Evolutionary conservation across 2,888 invertebrate species (phyloP).

Genomic region (Hemistola chrysoprasaria): DNA sequence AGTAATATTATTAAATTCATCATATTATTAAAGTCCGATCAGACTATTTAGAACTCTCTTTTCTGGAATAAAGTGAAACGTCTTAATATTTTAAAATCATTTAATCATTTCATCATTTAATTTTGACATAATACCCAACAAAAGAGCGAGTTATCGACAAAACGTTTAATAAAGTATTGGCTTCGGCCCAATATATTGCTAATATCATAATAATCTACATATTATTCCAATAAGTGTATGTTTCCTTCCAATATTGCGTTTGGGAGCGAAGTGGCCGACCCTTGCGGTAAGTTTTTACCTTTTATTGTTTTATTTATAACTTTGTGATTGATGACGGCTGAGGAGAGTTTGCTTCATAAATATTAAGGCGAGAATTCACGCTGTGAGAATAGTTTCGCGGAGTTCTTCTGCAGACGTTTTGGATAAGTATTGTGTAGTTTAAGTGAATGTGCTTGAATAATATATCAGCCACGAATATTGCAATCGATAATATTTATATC

Average conservation of each 20-base stretch:
- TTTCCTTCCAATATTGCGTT: conserved; percentile 70
- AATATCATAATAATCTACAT: conserved; percentile 79
- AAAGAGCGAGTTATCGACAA: conserved; percentile 49
- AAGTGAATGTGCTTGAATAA: conserved; percentile 14
- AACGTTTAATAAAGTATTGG: conserved; percentile 59
- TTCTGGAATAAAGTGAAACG: background rate
- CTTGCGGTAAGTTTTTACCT: conserved; percentile 76
- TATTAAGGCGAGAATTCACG: conserved; percentile 70
- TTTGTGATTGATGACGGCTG: conserved; percentile 81
- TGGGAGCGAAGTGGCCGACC: conserved; percentile 63
- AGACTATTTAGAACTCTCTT: too few relatives aligned
- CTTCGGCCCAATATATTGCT: conserved; percentile 62
- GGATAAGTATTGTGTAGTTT: conserved; percentile 14
- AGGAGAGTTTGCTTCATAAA: conserved; percentile 76
- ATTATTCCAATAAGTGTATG: conserved; percentile 81
- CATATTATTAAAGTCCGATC: too few relatives aligned
- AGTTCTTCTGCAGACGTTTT: conserved; percentile 18
- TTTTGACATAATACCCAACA: conserved; percentile 1
- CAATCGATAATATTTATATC: too few relatives aligned
- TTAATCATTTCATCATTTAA: too few relatives aligned
- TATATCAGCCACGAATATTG: background rate
- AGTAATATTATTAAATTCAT: too few relatives aligned
- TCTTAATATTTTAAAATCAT: conserved; percentile 1
- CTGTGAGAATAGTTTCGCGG: conserved; percentile 61
- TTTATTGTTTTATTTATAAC: conserved; percentile 83